Conservation (phyloP, 2,797 vertebrate species). For the Xenopus petersii region DNA sequence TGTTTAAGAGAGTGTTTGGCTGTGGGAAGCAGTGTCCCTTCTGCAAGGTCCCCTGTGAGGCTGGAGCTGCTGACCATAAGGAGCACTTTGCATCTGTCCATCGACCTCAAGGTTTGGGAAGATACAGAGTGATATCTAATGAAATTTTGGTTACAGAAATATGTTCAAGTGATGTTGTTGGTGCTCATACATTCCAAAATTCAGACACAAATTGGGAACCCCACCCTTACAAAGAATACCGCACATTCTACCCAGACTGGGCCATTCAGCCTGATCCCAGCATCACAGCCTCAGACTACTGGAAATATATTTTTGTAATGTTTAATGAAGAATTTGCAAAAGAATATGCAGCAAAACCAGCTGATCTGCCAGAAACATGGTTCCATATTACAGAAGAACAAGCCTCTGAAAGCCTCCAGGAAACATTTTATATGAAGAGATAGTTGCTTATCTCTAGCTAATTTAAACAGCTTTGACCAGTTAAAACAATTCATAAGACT, state of each 20-base stretch:
- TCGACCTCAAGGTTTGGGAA: conserved; percentile 50
- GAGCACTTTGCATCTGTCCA: conserved; percentile 56
- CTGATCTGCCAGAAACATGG: conserved; percentile 53
- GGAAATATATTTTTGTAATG: conserved; percentile 36
- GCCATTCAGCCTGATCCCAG: conserved; percentile 58
- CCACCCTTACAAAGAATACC: conserved; percentile 59
- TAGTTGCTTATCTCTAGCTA: too few relatives aligned
- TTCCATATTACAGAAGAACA: neutral
- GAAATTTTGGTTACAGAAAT: too few relatives aligned
- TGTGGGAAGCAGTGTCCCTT: conserved; percentile 57
- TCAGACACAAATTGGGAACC: accelerated
- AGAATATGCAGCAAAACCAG: conserved; percentile 27
- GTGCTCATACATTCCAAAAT: too few relatives aligned
- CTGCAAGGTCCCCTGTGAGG: conserved; percentile 53
- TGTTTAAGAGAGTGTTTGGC: conserved; percentile 23
- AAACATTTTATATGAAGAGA: conserved; percentile 26
- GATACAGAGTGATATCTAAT: too few relatives aligned
- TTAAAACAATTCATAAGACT: too few relatives aligned
- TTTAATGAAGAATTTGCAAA: conserved; percentile 15
- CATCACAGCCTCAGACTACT: conserved; percentile 40
- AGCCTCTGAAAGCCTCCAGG: conserved; percentile 55
- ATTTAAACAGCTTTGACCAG: too few relatives aligned
- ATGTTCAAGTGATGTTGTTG: too few relatives aligned
- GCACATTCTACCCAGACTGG: conserved; percentile 55
- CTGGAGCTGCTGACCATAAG: conserved; percentile 22